phyloP scores from a whole-genome alignment of 2,797 vertebrate species.

The Aphelocoma californica region DNA sequence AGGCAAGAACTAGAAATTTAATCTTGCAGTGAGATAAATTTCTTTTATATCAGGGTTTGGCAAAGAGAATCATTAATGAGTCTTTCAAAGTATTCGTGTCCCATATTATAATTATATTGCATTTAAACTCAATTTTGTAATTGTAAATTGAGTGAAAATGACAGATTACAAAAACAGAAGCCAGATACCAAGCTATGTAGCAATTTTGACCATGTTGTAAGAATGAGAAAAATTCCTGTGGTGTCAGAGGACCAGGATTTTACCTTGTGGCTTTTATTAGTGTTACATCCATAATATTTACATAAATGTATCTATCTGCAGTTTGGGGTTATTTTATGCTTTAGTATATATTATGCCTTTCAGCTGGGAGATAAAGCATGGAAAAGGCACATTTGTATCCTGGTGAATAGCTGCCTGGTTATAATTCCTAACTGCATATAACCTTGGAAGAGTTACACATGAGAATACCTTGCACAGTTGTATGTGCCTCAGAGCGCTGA shows the following conservation, averaged over 20 bases:
- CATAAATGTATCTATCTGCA: neutral
- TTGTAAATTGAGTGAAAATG: neutral
- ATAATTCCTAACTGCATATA: constrained; percentile 1
- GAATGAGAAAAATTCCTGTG: neutral
- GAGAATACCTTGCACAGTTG: neutral
- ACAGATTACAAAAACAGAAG: neutral
- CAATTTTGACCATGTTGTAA: neutral
- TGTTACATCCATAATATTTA: neutral
- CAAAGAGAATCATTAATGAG: constrained; percentile 6
- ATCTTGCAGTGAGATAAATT: constrained; percentile 25
- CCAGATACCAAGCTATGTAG: neutral
- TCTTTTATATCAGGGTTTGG: constrained; percentile 6
- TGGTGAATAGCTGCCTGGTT: neutral
- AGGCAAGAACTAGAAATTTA: constrained; percentile 22
- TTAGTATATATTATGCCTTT: neutral
- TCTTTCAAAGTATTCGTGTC: neutral
- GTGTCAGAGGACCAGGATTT: neutral
- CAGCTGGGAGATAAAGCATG: neutral
- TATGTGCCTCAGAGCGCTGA: neutral
- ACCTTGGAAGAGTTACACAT: neutral
- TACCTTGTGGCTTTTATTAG: neutral
- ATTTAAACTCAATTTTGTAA: constrained; percentile 1
- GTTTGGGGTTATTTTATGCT: neutral
- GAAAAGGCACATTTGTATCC: neutral
- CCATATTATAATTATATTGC: neutral